Base-by-base conservation (phyloP, 2,888 invertebrate species). In the Tiliacea citrago region DNA sequence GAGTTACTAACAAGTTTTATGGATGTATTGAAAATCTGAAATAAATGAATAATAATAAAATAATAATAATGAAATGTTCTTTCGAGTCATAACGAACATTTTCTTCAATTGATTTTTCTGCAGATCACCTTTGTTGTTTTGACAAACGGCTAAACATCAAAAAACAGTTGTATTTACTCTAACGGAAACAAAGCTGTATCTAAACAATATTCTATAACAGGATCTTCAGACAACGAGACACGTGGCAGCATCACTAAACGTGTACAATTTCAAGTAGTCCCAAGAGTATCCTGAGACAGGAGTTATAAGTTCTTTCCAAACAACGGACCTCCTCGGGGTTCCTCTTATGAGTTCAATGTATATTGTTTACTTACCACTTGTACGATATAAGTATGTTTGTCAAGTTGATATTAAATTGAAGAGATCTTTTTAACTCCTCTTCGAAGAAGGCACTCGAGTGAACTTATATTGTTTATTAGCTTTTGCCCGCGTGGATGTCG, bases 301-400 rank as follows among this genome's bases (percentile, higher is more conserved):
- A 76, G 55, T 62, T 79, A 62, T 49, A 35, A 55, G 79, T 21
- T 35, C 49, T 35, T 72, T 55, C n/a, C 24, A 47, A 72, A 79
- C 76, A 79, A 62, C 1, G 16, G 62, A 35, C 49, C n/a, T n/a
- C n/a, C n/a, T n/a, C n/a, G n/a, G n/a, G n/a, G n/a, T n/a, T n/a
- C 53, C 13, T 60, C 24, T 4, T 10, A 45, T 0, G 47, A 24
- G 60, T 47, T 55, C 29, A 79, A 42, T 62, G 35, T 5, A 13
- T 9, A 35, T 49, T 78, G 53, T 70, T 70, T 62, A 55, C 60
- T 18, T 18, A 18, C 24, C 13, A 35, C 79, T 61, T 71, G 53
- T n/a, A 35, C n/a, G 16, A 49, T 55, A 29, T 35, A n/a, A 42
- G 29, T 71, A 13, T 78, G 49, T 70, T 78, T 53, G 6, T 29